Percentiles rank a stretch among this genome's conserved stretches.
Evolutionary conservation across 2,797 vertebrate genomes (phyloP).

Genomic region (Clarias platycephalus): DNA sequence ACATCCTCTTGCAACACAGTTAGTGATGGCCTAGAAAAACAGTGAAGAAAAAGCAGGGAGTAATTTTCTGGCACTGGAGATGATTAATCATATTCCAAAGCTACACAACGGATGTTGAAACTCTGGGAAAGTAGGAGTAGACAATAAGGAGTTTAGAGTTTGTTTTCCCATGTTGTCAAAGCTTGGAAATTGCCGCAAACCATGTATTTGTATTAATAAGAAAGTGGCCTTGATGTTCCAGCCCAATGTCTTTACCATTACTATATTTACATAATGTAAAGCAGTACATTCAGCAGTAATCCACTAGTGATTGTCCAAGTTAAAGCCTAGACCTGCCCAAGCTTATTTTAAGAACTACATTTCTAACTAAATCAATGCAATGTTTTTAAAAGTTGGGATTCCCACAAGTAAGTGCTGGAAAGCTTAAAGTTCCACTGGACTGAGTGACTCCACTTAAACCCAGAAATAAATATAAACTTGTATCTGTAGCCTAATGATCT

Average conservation of each 20-base stretch:
- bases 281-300: neutral
- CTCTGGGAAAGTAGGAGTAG: slow-evolving; percentile 32
- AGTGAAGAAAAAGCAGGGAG: slow-evolving; percentile 34
- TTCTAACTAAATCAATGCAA: neutral
- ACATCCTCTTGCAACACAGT: slow-evolving; percentile 38
- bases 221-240: neutral
- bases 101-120: slow-evolving; percentile 34
- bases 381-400: slow-evolving; percentile 4
- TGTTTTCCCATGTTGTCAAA: slow-evolving; percentile 28
- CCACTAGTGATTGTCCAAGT: neutral
- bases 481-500: neutral
- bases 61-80: slow-evolving; percentile 29
- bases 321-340: neutral
- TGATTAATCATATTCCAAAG: slow-evolving; percentile 41
- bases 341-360: neutral
- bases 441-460: neutral
- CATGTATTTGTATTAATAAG: neutral
- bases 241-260: neutral
- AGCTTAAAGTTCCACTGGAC: neutral
- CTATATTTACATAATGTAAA: neutral
- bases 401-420: slow-evolving; percentile 17
- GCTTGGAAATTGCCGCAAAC: slow-evolving; percentile 11
- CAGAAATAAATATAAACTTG: slow-evolving; percentile 17
- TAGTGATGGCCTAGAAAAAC: slow-evolving; percentile 39
- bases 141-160: slow-evolving; percentile 5